A percentile compares a stretch with the other conserved stretches of the same genome.
Conservation (phyloP, 37 sponge, comb jelly and placozoan genomes). For the Aplysina aerophoba region DNA sequence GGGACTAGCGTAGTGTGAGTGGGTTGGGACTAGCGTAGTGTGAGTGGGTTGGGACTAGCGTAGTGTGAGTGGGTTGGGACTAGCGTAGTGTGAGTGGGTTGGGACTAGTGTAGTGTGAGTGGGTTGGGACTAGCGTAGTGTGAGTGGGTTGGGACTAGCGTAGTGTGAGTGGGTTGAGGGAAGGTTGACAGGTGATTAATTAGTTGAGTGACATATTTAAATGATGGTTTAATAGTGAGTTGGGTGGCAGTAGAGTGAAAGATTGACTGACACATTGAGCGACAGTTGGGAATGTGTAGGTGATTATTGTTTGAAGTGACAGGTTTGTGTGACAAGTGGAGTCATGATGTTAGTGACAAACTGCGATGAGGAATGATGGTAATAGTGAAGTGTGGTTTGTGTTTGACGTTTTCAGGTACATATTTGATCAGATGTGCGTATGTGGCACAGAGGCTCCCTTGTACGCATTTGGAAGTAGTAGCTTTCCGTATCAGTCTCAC, state of each 20-base stretch:
- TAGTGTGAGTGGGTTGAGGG: background rate
- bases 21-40: background rate
- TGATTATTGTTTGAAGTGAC: conserved; percentile 4
- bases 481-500: no score
- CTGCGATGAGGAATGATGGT: no score
- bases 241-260: no score
- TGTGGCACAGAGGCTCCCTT: no score
- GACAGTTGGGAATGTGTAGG: conserved; percentile 26
- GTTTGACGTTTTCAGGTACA: no score
- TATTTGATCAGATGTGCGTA: no score
- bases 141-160: background rate
- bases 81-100: background rate
- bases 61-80: background rate
- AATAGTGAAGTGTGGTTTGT: no score
- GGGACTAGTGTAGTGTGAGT: background rate
- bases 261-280: no score
- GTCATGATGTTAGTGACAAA: no score
- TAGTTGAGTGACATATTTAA: no score
- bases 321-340: background rate
- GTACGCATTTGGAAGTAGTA: no score
- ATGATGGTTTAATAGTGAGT: no score
- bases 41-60: background rate
- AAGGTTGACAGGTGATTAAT: background rate
- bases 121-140: background rate
- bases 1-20: background rate